Conservation (phyloP, 2,888 invertebrate genomes). For the Dascillus cervinus region DNA sequence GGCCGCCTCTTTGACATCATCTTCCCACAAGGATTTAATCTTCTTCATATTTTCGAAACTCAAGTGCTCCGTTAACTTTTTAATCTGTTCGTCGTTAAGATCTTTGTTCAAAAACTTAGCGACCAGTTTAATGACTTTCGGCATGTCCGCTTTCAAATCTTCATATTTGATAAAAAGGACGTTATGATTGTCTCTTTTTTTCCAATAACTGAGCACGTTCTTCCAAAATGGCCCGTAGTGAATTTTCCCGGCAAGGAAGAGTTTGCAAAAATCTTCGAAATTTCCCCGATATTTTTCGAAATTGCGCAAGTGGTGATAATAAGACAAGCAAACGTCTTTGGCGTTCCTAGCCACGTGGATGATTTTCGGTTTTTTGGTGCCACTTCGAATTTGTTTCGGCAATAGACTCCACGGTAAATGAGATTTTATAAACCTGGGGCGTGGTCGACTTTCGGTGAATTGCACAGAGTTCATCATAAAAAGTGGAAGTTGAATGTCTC, state of each 20-base stretch:
- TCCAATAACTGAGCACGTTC: conserved; percentile 19
- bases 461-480: no score
- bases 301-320: conserved; percentile 72
- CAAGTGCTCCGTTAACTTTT: conserved; percentile 39
- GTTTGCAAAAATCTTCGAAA: conserved; percentile 68
- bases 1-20: background rate
- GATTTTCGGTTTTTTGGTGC: conserved; percentile 48
- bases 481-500: no score
- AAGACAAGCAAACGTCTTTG: conserved; percentile 84
- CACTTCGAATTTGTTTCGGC: conserved; percentile 43
- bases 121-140: conserved; percentile 10
- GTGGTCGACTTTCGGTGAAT: no score
- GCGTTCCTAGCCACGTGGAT: conserved; percentile 84
- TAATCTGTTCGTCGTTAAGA: conserved; percentile 33
- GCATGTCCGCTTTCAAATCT: conserved; percentile 19
- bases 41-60: conserved; percentile 46
- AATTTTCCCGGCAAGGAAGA: conserved; percentile 59
- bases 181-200: conserved; percentile 16
- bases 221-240: conserved; percentile 20
- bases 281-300: conserved; percentile 47
- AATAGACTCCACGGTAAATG: conserved; percentile 55
- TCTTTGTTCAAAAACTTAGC: conserved; percentile 11
- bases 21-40: conserved; percentile 37
- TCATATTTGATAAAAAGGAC: conserved; percentile 20
- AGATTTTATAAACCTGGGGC: conserved; percentile 52